Percentiles rank a stretch among this genome's conserved stretches.
These are phyloP conservation scores for Cryptus armator DNA, from an alignment of 2,888 invertebrate species.

Conservation along the genomic window DNA sequence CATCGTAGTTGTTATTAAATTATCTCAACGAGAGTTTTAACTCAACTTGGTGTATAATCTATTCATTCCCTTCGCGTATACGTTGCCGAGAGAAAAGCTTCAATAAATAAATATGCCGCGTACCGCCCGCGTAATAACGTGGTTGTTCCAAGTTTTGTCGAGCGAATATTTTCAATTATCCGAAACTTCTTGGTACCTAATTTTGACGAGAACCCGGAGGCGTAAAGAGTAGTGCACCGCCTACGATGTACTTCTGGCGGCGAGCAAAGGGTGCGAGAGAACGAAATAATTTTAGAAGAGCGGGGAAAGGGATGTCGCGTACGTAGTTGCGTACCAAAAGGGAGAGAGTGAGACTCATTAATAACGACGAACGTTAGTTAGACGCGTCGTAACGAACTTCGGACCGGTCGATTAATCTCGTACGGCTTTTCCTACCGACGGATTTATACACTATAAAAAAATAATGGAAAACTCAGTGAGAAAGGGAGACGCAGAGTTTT, in stretches of 20 bases:
- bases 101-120: slow-evolving; percentile 55
- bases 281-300: not conserved
- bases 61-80: not conserved
- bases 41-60: slow-evolving; percentile 10
- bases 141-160: slow-evolving; percentile 25
- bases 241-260: not conserved
- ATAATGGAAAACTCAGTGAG: slow-evolving; percentile 65
- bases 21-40: slow-evolving; percentile 24
- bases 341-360: slow-evolving; percentile 53
- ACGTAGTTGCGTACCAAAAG: slow-evolving; percentile 35
- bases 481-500: slow-evolving; percentile 51
- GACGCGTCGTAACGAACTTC: slow-evolving; percentile 69
- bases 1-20: slow-evolving; percentile 21
- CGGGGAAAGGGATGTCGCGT: slow-evolving; percentile 14
- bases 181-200: slow-evolving; percentile 30
- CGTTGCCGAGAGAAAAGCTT: not conserved
- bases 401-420: slow-evolving; percentile 69
- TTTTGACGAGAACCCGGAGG: slow-evolving; percentile 34
- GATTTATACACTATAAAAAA: slow-evolving; percentile 64
- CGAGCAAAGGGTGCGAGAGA: not conserved
- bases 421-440: slow-evolving; percentile 55
- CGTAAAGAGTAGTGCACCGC: slow-evolving; percentile 11
- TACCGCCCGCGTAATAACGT: not conserved
- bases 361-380: slow-evolving; percentile 70
- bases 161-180: slow-evolving; percentile 50